Evolutionary conservation across 2,113 vertebrate genomes (phyloP).

Genomic region (Rattus norvegicus): DNA sequence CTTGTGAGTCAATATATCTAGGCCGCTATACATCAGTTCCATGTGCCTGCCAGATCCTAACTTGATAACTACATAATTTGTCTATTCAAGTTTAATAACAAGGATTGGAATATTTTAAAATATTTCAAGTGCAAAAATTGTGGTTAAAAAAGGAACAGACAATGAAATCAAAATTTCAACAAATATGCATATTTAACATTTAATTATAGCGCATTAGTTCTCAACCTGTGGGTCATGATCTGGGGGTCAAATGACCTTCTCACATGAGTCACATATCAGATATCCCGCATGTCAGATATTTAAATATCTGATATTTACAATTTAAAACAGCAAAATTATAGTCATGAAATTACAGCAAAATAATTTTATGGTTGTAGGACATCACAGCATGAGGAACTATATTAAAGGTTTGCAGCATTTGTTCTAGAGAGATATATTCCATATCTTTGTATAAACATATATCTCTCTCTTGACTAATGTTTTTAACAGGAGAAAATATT

Average conservation of each 20-base stretch:
- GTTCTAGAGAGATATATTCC: background rate
- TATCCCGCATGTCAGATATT: background rate
- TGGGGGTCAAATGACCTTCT: background rate
- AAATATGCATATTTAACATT: background rate
- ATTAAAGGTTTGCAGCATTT: background rate
- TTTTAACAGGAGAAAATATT: constrained; percentile 24
- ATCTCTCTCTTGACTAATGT: constrained; percentile 5
- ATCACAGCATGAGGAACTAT: background rate
- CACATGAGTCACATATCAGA: background rate
- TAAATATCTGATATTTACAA: background rate
- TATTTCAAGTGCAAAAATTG: background rate
- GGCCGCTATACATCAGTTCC: background rate
- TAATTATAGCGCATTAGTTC: background rate
- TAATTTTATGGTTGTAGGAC: background rate
- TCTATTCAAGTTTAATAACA: background rate
- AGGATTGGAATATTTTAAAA: background rate
- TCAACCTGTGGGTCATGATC: background rate
- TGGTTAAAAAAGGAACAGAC: background rate
- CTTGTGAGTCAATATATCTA: background rate
- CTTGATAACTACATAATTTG: background rate
- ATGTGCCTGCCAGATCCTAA: background rate
- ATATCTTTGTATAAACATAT: constrained; percentile 21
- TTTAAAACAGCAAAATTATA: background rate
- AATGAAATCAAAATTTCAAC: constrained; percentile 4
- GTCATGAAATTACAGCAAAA: background rate